Evolutionary conservation across 2,888 invertebrate species (phyloP), one percentile per base, ranked within the genome.

Genomic region (Epistrophella euchroma): DNA sequence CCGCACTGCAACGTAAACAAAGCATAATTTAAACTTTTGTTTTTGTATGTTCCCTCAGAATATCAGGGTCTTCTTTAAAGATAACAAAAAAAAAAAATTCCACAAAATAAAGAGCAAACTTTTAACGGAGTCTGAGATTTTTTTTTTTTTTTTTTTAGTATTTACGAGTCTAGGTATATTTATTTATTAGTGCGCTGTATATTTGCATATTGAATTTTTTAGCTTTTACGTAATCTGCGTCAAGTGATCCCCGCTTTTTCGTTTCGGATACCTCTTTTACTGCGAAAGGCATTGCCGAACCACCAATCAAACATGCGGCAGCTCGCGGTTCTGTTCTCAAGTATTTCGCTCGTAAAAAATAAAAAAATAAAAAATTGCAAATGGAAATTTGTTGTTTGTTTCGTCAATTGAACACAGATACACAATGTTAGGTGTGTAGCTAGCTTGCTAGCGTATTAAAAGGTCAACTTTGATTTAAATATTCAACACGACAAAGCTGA

Each of bases 1-100:
- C 85, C 58, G 37, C 72, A 86, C 50, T 82, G 68, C 47, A 81
- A 77, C 78, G 86, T 86, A 86, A 86, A 86, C 86, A 86, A 86
- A 70, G 68, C 81, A 76, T 68, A 79, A 76, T 58, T 76, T 40
- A 58, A 81, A 77, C 37, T 56, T 76, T 68, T 56, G 15, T 45
- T 68, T n/a, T 43, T 62, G 4, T 66, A 4, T 25, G 22, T 66
- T 47, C 32, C 32, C 32, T 47, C 47, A 32, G 64, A 66, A 72
- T 72, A 66, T 55, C 60, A 60, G 72, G 43, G 71, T 66, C 70
- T 79, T 43, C 64, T 15, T 19, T 15, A 17, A 2, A 19, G 40
- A 64, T 68, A 68, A 35, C 47, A 47, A 60, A 62, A 52, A 71
- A 68, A 56, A 56, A 47, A 58, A 68, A 68, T 78, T 68, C 50